Evolutionary conservation across 2,797 vertebrate species (phyloP).

Genomic region (Sebastiscus tertius): DNA sequence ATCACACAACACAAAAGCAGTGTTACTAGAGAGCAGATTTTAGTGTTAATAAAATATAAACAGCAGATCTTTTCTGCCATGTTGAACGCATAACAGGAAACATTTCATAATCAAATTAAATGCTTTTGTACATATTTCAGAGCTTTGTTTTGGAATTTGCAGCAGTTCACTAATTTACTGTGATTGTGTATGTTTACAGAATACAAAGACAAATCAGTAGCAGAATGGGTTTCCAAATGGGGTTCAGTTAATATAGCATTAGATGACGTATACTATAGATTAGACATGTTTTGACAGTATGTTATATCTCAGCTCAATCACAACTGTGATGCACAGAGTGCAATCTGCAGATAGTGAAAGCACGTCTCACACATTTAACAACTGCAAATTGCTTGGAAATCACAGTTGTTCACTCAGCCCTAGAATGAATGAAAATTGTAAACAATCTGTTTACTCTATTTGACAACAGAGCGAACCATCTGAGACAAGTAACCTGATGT

Average conservation of each 20-base stretch:
- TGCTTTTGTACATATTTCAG: neutral
- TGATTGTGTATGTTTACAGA: neutral
- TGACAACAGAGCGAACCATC: neutral
- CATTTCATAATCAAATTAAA: neutral
- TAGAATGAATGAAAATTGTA: neutral
- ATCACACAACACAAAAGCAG: constrained; percentile 6
- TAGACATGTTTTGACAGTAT: neutral
- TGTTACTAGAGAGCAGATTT: neutral
- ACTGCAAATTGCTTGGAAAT: neutral
- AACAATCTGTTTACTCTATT: neutral
- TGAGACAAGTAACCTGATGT: neutral
- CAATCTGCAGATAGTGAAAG: neutral
- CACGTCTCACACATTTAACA: neutral
- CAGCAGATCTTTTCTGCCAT: constrained; percentile 29
- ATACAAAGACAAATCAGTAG: neutral
- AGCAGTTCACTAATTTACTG: neutral
- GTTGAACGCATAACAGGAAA: constrained; percentile 28
- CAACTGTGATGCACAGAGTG: neutral
- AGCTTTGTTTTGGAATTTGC: neutral
- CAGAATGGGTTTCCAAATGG: neutral
- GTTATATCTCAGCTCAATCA: neutral
- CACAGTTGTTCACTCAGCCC: neutral
- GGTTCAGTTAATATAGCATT: neutral
- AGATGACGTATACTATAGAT: neutral
- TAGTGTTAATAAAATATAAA: constrained; percentile 31